phyloP scores from a whole-genome alignment of 2,888 invertebrate species.

The Ptilodon capucinus region DNA sequence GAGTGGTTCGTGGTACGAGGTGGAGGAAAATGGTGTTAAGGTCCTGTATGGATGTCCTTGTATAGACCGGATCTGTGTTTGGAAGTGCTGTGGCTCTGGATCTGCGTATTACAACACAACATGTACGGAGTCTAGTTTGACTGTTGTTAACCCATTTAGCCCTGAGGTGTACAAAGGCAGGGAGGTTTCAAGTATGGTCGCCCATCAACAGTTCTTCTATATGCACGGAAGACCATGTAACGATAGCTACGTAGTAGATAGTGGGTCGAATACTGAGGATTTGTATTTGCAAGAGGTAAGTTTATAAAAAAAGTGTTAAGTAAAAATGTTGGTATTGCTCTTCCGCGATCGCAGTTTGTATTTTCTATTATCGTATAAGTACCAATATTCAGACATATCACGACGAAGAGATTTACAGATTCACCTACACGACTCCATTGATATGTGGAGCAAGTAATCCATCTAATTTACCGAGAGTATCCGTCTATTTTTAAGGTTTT shows the following conservation, averaged over 20 bases:
- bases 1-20: conserved; percentile 54
- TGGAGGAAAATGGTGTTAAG: conserved; percentile 38
- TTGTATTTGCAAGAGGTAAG: conserved; percentile 68
- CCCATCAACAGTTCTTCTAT: conserved; percentile 59
- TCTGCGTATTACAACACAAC: conserved; percentile 43
- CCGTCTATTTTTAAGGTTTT: too few relatives aligned
- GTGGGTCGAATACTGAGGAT: conserved; percentile 38
- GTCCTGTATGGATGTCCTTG: conserved; percentile 64
- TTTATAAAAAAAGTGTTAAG: too few relatives aligned
- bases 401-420: too few relatives aligned
- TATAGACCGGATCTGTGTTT: conserved; percentile 58
- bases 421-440: too few relatives aligned
- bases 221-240: conserved; percentile 50
- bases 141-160: conserved; percentile 55
- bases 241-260: conserved; percentile 59
- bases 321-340: too few relatives aligned
- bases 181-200: conserved; percentile 36
- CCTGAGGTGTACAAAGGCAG: conserved; percentile 59
- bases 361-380: too few relatives aligned
- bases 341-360: too few relatives aligned
- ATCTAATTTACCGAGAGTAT: too few relatives aligned
- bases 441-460: too few relatives aligned
- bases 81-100: conserved; percentile 60
- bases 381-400: too few relatives aligned
- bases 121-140: conserved; percentile 44